Conservation (phyloP, 2,797 vertebrate genomes). For the Silurus lanzhouensis region DNA sequence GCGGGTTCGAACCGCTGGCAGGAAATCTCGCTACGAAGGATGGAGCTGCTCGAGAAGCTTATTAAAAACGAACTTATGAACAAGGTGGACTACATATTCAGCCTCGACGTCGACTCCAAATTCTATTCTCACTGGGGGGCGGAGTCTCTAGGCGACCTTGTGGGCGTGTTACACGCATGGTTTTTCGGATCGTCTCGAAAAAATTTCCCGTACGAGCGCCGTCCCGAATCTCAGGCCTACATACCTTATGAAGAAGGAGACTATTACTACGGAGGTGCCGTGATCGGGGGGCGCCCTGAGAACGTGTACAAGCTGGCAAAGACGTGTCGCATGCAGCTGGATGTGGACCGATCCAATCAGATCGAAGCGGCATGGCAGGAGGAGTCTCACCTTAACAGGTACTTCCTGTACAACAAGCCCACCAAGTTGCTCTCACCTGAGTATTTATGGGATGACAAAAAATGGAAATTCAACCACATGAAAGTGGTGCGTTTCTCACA, state of each 20-base stretch:
- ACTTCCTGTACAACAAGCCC: too few relatives aligned
- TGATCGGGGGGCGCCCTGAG: slow-evolving; percentile 72
- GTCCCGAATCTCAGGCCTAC: slow-evolving; percentile 66
- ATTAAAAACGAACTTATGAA: slow-evolving; percentile 55
- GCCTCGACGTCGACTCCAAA: slow-evolving; percentile 67
- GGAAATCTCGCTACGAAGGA: slow-evolving; percentile 64
- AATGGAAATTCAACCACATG: slow-evolving; percentile 56
- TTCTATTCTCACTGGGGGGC: slow-evolving; percentile 70
- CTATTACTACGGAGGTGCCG: slow-evolving; percentile 76
- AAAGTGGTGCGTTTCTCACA: slow-evolving; percentile 65
- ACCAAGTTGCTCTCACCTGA: too few relatives aligned
- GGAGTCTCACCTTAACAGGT: slow-evolving; percentile 80
- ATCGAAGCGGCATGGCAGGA: slow-evolving; percentile 80
- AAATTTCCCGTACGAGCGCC: slow-evolving; percentile 75
- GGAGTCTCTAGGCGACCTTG: slow-evolving; percentile 70
- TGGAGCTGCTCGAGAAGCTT: slow-evolving; percentile 66
- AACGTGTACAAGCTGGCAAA: slow-evolving; percentile 69
- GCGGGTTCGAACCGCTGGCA: slow-evolving; percentile 61
- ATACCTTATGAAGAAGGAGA: slow-evolving; percentile 73
- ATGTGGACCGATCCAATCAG: slow-evolving; percentile 71
- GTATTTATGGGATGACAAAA: slow-evolving; percentile 64
- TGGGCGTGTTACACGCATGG: slow-evolving; percentile 74
- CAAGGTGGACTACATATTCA: slow-evolving; percentile 64
- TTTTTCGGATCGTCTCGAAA: slow-evolving; percentile 61
- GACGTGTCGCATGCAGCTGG: slow-evolving; percentile 69